phyloP scores from a whole-genome alignment of 1,140 invertebrate genomes.

The Forficula auricularia region DNA sequence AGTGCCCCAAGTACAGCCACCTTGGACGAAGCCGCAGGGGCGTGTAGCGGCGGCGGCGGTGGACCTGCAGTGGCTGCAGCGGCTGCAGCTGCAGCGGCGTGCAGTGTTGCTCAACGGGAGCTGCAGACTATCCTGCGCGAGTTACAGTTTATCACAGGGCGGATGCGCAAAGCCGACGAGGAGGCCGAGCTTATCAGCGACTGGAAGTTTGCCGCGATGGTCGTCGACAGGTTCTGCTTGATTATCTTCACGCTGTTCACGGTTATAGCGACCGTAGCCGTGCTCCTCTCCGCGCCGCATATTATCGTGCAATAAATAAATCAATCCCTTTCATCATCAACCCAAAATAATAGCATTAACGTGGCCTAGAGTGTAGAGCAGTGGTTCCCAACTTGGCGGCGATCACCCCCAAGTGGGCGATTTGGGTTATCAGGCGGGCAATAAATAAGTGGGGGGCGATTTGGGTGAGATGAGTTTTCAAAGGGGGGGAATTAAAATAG shows the following conservation, averaged over 20 bases:
- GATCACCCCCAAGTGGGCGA: too few species aligned
- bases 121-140: constrained; percentile 74
- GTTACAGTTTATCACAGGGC: constrained; percentile 80
- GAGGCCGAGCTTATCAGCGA: constrained; percentile 83
- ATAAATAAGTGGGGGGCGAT: too few species aligned
- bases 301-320: constrained; percentile 90
- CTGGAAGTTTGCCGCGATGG: constrained; percentile 99
- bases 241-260: constrained; percentile 94
- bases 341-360: too few species aligned
- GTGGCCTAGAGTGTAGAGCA: too few species aligned
- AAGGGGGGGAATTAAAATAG: too few species aligned
- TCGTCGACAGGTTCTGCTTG: constrained; percentile 93
- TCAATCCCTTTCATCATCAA: not conserved
- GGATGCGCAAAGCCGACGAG: constrained; percentile 78
- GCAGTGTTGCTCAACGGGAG: constrained; percentile 36
- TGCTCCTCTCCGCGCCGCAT: constrained; percentile 84
- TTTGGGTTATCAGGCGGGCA: too few species aligned
- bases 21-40: constrained; percentile 6
- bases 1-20: constrained; percentile 1
- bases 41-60: constrained; percentile 21
- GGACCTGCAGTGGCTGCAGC: constrained; percentile 1
- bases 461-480: too few species aligned
- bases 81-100: constrained; percentile 6
- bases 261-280: constrained; percentile 82
- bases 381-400: too few species aligned